Conservation (phyloP, 2,113 vertebrate species). For the Ivindomyrus marchei region DNA sequence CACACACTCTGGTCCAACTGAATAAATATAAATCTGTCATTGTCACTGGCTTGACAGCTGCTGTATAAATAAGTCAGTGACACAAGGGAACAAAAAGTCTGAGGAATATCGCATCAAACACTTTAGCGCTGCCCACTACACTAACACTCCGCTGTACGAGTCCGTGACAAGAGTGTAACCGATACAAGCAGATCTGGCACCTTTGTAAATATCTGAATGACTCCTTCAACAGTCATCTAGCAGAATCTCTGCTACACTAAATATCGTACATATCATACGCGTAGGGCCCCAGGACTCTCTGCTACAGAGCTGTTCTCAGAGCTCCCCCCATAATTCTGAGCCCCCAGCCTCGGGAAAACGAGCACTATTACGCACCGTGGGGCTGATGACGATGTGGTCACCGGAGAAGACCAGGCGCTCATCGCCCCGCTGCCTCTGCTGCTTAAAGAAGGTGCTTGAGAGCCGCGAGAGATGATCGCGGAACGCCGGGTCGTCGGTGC, state of each 20-base stretch:
- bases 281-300: background rate
- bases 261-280: background rate
- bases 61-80: constrained; percentile 10
- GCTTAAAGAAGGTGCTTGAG: constrained; percentile 50
- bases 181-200: background rate
- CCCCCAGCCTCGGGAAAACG: background rate
- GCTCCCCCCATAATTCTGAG: background rate
- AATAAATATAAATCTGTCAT: constrained; percentile 24
- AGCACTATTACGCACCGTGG: constrained; percentile 52
- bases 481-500: constrained; percentile 43
- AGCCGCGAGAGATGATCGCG: constrained; percentile 51
- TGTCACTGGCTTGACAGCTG: constrained; percentile 6
- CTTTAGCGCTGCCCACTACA: constrained; percentile 17
- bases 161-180: background rate
- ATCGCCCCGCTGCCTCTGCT: constrained; percentile 39
- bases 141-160: background rate
- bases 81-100: background rate
- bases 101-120: background rate
- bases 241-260: background rate
- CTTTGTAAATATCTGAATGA: background rate
- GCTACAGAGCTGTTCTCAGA: background rate
- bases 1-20: constrained; percentile 10
- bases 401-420: constrained; percentile 49
- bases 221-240: background rate
- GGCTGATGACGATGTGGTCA: constrained; percentile 59